Conservation (phyloP, 1,140 invertebrate species). For the Microplitis demolitor region DNA sequence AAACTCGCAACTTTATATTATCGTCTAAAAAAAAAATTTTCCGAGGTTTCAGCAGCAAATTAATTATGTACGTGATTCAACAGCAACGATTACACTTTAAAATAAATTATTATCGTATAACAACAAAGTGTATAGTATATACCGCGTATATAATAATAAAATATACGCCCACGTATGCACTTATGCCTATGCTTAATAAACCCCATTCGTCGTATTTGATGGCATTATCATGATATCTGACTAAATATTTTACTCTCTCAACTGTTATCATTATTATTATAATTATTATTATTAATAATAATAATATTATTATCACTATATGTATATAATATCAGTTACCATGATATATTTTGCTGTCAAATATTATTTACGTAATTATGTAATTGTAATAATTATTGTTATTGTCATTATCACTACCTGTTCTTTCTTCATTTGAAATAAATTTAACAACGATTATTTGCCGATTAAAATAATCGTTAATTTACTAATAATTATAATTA, state of each 20-base stretch:
- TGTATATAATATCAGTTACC: background rate
- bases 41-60: slow-evolving; percentile 2
- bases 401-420: slow-evolving; percentile 14
- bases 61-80: slow-evolving; percentile 15
- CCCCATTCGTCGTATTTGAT: slow-evolving; percentile 12
- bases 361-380: background rate
- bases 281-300: background rate
- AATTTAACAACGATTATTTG: background rate
- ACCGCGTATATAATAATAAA: background rate
- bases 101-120: slow-evolving; percentile 3
- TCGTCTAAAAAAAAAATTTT: slow-evolving; percentile 6
- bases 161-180: slow-evolving; percentile 7
- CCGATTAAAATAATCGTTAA: slow-evolving; percentile 34
- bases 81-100: slow-evolving; percentile 15
- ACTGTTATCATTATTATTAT: no score
- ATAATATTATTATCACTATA: background rate
- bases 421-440: slow-evolving; percentile 10
- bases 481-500: slow-evolving; percentile 9
- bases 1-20: background rate
- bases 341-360: background rate
- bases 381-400: slow-evolving; percentile 1
- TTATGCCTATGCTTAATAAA: slow-evolving; percentile 37
- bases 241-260: background rate
- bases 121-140: background rate
- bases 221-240: background rate